Conservation (phyloP, 2,113 vertebrate genomes). For the Taxidea taxus region DNA sequence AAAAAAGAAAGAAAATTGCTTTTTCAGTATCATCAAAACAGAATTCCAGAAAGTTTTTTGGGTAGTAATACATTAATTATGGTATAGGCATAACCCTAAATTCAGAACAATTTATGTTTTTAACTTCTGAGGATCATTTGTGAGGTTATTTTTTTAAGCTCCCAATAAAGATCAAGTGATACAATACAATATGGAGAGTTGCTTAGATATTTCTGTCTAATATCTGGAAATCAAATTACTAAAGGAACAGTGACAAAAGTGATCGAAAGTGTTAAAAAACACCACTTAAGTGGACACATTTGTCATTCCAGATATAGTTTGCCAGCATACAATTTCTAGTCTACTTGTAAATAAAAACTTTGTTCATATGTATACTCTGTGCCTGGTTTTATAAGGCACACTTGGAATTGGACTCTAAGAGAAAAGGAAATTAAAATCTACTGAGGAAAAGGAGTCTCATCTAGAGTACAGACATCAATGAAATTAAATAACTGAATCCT, state of each 20-base stretch:
- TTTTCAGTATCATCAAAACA: conserved; percentile 13
- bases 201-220: neutral
- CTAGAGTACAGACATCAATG: conserved; percentile 40
- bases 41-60: conserved; percentile 13
- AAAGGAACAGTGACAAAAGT: neutral
- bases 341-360: conserved; percentile 31
- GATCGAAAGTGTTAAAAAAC: neutral
- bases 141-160: conserved; percentile 1
- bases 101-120: neutral
- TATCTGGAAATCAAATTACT: conserved; percentile 6
- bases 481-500: conserved; percentile 59
- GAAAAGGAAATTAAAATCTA: conserved; percentile 48
- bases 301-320: neutral
- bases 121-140: neutral
- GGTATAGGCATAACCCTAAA: neutral
- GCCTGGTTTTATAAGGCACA: conserved; percentile 39
- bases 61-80: neutral
- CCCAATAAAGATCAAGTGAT: neutral
- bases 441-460: conserved; percentile 34
- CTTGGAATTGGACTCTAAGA: conserved; percentile 58
- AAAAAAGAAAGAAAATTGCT: neutral
- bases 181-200: neutral
- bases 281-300: neutral
- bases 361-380: neutral
- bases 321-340: neutral